Evolutionary conservation across 2,113 vertebrate genomes (phyloP).

Genomic region (Mesembrinibis cayennensis): DNA sequence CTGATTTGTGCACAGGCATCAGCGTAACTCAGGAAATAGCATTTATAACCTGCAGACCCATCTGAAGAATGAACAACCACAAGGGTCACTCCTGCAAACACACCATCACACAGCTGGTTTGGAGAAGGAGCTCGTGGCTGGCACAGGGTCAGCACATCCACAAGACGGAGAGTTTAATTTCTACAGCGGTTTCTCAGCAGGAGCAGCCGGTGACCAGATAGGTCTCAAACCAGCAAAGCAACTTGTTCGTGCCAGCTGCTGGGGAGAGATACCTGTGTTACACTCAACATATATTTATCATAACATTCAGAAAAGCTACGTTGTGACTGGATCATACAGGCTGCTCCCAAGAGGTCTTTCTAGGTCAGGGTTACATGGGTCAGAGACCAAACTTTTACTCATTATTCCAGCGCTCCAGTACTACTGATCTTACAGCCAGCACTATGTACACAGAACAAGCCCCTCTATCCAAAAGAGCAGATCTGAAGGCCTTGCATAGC

Average conservation of each 20-base stretch:
- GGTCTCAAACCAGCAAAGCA: not conserved
- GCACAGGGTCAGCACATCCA: not conserved
- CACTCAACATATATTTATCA: not conserved
- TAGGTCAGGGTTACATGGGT: not conserved
- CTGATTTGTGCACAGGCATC: not conserved
- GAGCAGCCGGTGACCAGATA: not conserved
- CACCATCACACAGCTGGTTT: not conserved
- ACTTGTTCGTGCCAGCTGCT: not conserved
- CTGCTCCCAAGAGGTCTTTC: not conserved
- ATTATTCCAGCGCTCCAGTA: fast-evolving
- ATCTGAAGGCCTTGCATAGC: not conserved
- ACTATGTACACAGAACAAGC: not conserved
- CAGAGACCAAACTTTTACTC: not conserved
- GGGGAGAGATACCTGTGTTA: not conserved
- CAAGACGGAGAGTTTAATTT: not conserved
- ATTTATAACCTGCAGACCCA: not conserved
- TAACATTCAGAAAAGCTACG: not conserved
- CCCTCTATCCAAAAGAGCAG: not conserved
- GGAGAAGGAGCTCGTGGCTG: not conserved
- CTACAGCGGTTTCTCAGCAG: not conserved
- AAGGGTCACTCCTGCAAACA: not conserved
- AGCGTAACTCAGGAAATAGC: not conserved
- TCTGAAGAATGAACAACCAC: not conserved
- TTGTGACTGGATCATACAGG: not conserved
- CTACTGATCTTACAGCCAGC: not conserved